phyloP scores from a whole-genome alignment of 2,113 vertebrate species.

The Pelmatolapia mariae region DNA sequence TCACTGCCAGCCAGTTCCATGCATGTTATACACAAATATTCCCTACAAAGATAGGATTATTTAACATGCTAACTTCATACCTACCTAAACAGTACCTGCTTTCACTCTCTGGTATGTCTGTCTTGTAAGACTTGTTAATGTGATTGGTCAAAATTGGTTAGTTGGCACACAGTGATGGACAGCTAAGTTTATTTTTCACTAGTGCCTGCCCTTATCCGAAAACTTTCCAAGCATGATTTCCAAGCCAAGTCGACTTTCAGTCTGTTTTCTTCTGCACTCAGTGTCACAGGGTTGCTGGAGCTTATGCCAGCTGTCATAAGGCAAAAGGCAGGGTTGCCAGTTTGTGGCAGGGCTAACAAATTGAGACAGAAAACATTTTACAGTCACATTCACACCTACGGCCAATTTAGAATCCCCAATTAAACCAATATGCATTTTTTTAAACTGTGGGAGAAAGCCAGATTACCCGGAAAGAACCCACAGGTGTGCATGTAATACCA shows the following conservation, averaged over 20 bases:
- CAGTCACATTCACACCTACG: neutral
- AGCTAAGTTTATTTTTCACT: neutral
- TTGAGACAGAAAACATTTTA: neutral
- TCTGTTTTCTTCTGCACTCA: neutral
- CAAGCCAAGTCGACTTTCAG: neutral
- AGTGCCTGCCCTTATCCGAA: neutral
- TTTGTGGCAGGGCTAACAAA: neutral
- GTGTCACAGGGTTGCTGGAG: neutral
- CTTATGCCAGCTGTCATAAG: neutral
- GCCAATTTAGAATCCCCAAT: neutral
- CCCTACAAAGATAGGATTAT: neutral
- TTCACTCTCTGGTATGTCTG: neutral
- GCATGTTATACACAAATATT: neutral
- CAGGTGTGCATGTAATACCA: neutral
- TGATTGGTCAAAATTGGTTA: neutral
- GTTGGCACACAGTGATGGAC: neutral
- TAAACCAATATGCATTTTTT: neutral
- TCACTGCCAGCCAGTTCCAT: neutral
- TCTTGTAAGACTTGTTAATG: neutral
- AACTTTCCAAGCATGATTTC: neutral
- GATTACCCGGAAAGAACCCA: neutral
- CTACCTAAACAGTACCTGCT: neutral
- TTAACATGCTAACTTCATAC: neutral
- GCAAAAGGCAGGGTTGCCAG: neutral
- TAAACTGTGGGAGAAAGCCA: neutral